Percentiles rank a stretch among this genome's conserved stretches.
These are phyloP conservation scores for Drosophila pseudotakahashii DNA, from an alignment of 2,888 invertebrate genomes.

Conservation along the genomic window DNA sequence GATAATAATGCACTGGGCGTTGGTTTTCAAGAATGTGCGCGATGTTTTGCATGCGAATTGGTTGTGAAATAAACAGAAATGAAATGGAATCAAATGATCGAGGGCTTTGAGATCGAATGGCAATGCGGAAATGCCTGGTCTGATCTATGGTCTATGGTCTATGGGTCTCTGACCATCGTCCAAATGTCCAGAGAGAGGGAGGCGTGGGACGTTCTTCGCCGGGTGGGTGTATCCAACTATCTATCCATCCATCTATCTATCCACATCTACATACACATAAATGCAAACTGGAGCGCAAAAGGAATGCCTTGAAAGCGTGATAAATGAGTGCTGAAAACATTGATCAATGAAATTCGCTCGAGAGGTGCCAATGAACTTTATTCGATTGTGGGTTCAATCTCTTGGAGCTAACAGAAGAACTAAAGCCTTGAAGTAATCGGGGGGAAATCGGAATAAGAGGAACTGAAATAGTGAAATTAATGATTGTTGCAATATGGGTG, in stretches of 20 bases:
- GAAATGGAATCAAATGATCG: conserved; percentile 17
- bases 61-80: neutral
- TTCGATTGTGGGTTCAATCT: conserved; percentile 9
- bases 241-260: conserved; percentile 2
- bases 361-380: conserved; percentile 28
- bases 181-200: conserved; percentile 14
- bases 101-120: conserved; percentile 7
- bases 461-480: neutral
- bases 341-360: conserved; percentile 33
- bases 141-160: conserved; percentile 27
- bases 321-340: conserved; percentile 33
- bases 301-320: conserved; percentile 40
- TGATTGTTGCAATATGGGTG: too few species aligned
- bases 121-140: conserved; percentile 41
- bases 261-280: neutral
- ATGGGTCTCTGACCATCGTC: conserved; percentile 2
- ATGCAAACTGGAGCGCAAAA: conserved; percentile 29
- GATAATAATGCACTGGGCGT: conserved; percentile 50
- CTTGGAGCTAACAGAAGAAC: neutral
- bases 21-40: conserved; percentile 26
- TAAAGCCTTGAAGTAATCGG: conserved; percentile 16
- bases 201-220: conserved; percentile 18
- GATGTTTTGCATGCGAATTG: conserved; percentile 37
- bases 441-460: neutral
- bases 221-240: conserved; percentile 14